These are phyloP conservation scores for Punctoribates punctum DNA, from an alignment of 2,888 invertebrate genomes.

Conservation along the genomic window DNA sequence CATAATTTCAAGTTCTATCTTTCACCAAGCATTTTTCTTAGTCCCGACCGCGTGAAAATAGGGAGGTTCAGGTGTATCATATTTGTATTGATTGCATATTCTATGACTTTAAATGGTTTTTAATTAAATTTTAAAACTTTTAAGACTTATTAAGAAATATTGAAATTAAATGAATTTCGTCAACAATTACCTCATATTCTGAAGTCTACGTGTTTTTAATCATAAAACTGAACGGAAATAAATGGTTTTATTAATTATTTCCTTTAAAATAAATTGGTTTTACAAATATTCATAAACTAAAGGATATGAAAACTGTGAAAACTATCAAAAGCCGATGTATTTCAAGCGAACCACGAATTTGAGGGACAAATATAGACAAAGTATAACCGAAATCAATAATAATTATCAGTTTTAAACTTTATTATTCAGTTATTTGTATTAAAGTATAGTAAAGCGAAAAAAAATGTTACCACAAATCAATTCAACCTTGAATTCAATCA, in stretches of 20 bases:
- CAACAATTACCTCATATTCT: too few species aligned
- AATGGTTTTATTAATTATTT: neutral
- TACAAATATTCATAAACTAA: neutral
- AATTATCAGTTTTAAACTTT: neutral
- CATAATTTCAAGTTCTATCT: too few species aligned
- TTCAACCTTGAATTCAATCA: slow-evolving; percentile 2
- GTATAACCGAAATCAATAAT: neutral
- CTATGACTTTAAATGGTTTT: too few species aligned
- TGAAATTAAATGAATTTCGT: too few species aligned
- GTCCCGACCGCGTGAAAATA: too few species aligned
- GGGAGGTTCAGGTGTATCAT: too few species aligned
- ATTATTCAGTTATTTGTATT: neutral
- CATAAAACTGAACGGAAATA: neutral
- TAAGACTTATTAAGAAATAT: too few species aligned
- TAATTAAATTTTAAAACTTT: too few species aligned
- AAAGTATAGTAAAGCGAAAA: neutral
- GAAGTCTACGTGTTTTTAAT: neutral
- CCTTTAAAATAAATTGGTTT: neutral
- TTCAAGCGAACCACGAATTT: slow-evolving; percentile 12
- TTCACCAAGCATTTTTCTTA: too few species aligned
- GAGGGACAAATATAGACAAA: neutral
- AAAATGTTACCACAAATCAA: slow-evolving; percentile 5
- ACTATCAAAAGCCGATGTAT: too few species aligned
- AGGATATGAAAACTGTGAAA: neutral
- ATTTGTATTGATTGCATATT: too few species aligned